Evolutionary conservation across 2,888 invertebrate genomes (phyloP), one percentile per base, ranked within the genome.

Genomic region (Brachynemurus nebulosus): DNA sequence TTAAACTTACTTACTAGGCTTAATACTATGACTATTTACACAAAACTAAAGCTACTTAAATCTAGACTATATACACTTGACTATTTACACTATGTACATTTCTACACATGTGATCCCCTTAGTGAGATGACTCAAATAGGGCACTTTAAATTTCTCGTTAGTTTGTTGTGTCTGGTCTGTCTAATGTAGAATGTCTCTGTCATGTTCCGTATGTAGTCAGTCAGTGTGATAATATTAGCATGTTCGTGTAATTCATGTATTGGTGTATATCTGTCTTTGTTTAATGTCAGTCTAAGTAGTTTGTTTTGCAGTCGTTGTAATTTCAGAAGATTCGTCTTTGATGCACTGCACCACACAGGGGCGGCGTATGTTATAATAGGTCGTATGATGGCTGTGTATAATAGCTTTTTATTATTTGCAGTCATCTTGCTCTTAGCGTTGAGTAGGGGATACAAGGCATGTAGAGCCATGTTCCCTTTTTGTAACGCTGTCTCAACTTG

Each of bases 341-440:
- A 40, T 9, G 44, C 39, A n/a, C 44, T 41, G 21, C 51, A 50
- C 53, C 53, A 55, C 0, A 47, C 46, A 21, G 51, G 53, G n/a
- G 50, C 40, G 54, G n/a, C n/a, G n/a, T n/a, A n/a, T n/a, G n/a
- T n/a, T n/a, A n/a, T n/a, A n/a, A n/a, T n/a, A n/a, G n/a, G 53
- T 45, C 53, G 47, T 4, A 54, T 34, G 7, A 54, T 44, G 38
- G 48, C 47, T 46, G 45, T 53, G 14, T 57, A 56, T n/a, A 56
- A 50, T 17, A 54, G n/a, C 46, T 44, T 47, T 47, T 56, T 55
- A 16, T 56, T 56, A 3, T 34, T 23, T 16, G 7, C 35, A 14
- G 43, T 46, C 3, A 52, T 8, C 4, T 23, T n/a, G n/a, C n/a
- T n/a, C n/a, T n/a, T n/a, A n/a, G n/a, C n/a, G n/a, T n/a, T n/a